Percentiles rank a stretch among this genome's conserved stretches.
Evolutionary conservation across 2,113 vertebrate species (phyloP).

Genomic region (Mesoclemmys tuberculata): DNA sequence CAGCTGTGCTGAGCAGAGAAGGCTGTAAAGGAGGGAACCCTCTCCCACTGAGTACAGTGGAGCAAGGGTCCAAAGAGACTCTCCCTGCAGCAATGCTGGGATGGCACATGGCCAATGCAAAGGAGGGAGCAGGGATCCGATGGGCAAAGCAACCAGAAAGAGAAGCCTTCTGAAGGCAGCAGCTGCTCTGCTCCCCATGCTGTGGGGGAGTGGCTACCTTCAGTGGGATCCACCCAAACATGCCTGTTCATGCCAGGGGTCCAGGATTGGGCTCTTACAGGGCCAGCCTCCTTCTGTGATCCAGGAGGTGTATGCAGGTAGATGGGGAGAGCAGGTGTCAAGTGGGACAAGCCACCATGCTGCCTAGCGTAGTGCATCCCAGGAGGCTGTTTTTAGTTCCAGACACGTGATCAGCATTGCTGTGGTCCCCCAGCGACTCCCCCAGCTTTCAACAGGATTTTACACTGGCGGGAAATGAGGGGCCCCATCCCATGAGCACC

Average conservation of each 20-base stretch:
- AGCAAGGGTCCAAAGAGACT: neutral
- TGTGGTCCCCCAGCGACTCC: neutral
- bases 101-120: neutral
- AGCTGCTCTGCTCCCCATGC: neutral
- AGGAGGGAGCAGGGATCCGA: neutral
- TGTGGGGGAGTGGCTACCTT: neutral
- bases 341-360: neutral
- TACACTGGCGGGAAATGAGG: neutral
- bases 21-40: too few relatives aligned
- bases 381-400: neutral
- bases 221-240: neutral
- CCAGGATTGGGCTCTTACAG: neutral
- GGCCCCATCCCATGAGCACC: neutral
- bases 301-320: neutral
- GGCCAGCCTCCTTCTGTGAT: neutral
- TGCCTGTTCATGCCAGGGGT: neutral
- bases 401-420: neutral
- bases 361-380: neutral
- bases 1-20: neutral
- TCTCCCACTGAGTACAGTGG: neutral
- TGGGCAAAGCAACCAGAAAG: neutral
- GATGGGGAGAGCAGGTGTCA: neutral
- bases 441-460: neutral
- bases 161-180: neutral
- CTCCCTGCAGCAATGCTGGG: too few relatives aligned